phyloP scores from a whole-genome alignment of 1,140 invertebrate species.

The Zaprionus ghesquierei region DNA sequence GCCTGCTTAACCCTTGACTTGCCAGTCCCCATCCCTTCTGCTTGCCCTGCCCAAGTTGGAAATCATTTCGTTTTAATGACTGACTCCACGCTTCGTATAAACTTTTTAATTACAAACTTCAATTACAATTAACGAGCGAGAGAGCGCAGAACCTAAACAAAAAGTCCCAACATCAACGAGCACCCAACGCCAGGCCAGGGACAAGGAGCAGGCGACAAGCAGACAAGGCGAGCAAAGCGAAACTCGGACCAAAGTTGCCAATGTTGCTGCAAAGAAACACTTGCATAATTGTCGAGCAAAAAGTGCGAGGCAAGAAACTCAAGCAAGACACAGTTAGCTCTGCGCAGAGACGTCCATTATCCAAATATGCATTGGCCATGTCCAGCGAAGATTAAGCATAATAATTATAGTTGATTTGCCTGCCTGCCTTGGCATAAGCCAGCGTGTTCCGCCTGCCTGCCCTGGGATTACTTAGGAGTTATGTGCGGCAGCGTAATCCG shows the following conservation, averaged over 20 bases:
- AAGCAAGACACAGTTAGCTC: background rate
- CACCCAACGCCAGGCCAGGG: too few species aligned
- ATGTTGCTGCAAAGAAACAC: constrained; percentile 28
- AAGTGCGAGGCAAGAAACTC: constrained; percentile 15
- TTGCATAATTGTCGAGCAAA: constrained; percentile 58
- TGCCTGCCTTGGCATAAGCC: background rate
- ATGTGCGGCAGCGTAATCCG: background rate
- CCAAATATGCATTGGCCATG: constrained; percentile 4
- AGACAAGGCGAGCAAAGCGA: background rate
- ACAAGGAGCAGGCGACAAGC: too few species aligned
- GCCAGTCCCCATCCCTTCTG: background rate
- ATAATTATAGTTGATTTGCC: constrained; percentile 47
- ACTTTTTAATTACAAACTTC: constrained; percentile 80
- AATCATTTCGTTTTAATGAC: constrained; percentile 73
- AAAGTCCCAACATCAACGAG: constrained; percentile 15
- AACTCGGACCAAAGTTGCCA: constrained; percentile 10
- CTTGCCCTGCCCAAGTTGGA: constrained; percentile 34
- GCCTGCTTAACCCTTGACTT: background rate
- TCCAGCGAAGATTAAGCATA: constrained; percentile 54
- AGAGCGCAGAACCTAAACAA: constrained; percentile 45
- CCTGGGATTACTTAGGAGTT: background rate
- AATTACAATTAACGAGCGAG: constrained; percentile 77
- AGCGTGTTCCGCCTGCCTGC: background rate
- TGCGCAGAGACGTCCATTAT: background rate
- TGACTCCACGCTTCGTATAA: constrained; percentile 62